Evolutionary conservation across 2,888 invertebrate species (phyloP).

Genomic region (Erynnis tages): DNA sequence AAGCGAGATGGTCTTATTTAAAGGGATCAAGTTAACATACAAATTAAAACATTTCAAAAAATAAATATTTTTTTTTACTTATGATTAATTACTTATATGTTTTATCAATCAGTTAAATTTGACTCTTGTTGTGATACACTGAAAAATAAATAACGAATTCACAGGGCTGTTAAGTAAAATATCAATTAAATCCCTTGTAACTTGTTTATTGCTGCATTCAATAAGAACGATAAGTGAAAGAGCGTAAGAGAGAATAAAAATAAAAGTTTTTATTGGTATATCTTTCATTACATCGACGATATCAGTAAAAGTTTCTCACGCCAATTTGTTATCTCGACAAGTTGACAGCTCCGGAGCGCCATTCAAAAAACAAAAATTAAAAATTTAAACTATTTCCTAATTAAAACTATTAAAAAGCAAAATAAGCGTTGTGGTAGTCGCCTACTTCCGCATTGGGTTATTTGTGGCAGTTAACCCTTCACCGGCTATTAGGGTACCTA

Average conservation of each 20-base stretch:
- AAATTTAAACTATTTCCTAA: slow-evolving; percentile 80
- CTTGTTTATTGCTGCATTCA: neutral
- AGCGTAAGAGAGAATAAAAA: slow-evolving; percentile 3
- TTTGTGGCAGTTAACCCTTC: slow-evolving; percentile 78
- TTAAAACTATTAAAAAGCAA: slow-evolving; percentile 77
- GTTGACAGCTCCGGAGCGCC: slow-evolving; percentile 48
- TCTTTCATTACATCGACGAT: slow-evolving; percentile 8
- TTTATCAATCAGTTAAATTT: too few relatives aligned
- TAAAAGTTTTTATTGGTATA: slow-evolving; percentile 21
- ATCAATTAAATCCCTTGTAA: too few relatives aligned
- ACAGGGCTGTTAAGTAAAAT: too few relatives aligned
- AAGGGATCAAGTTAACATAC: too few relatives aligned
- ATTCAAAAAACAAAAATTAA: slow-evolving; percentile 69
- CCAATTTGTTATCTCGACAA: slow-evolving; percentile 60
- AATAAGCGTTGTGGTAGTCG: slow-evolving; percentile 54
- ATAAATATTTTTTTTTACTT: too few relatives aligned
- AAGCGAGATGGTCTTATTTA: too few relatives aligned
- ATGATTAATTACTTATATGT: too few relatives aligned
- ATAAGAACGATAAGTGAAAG: neutral
- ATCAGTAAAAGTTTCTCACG: slow-evolving; percentile 61
- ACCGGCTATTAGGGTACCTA: slow-evolving; percentile 74
- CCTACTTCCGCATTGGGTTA: slow-evolving; percentile 75
- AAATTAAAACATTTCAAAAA: too few relatives aligned
- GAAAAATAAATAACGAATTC: too few relatives aligned
- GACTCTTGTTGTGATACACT: too few relatives aligned